Evolutionary conservation across 2,888 invertebrate species (phyloP).

Genomic region (Helobdella robusta): DNA sequence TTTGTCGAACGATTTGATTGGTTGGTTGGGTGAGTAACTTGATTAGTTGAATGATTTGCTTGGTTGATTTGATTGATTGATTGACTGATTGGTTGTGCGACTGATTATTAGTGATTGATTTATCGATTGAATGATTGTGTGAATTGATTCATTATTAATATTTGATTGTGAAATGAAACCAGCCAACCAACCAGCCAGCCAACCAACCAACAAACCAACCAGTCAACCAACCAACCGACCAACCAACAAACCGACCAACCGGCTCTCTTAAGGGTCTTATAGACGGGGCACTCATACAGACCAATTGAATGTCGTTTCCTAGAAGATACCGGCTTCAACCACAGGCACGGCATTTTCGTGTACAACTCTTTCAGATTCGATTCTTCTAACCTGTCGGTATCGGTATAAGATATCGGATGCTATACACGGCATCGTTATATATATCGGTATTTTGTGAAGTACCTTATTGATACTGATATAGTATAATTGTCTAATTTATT

Average conservation of each 20-base stretch:
- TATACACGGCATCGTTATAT: too few relatives aligned
- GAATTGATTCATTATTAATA: background rate
- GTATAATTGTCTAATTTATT: too few relatives aligned
- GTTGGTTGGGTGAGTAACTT: too few relatives aligned
- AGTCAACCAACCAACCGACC: slow-evolving; percentile 36
- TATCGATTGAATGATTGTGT: background rate
- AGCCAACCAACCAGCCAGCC: background rate
- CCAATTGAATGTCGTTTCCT: slow-evolving; percentile 53
- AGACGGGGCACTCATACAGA: slow-evolving; percentile 58
- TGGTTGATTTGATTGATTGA: too few relatives aligned
- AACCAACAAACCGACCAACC: slow-evolving; percentile 37
- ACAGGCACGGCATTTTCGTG: slow-evolving; percentile 62
- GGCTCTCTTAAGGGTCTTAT: slow-evolving; percentile 59
- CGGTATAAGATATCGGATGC: too few relatives aligned
- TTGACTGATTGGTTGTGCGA: too few relatives aligned
- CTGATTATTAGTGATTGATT: background rate
- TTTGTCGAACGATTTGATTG: too few relatives aligned
- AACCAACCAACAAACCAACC: slow-evolving; percentile 47
- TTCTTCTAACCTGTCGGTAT: slow-evolving; percentile 44
- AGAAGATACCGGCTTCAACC: slow-evolving; percentile 61
- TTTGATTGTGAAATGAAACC: too few relatives aligned
- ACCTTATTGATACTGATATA: too few relatives aligned
- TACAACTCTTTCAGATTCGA: slow-evolving; percentile 49
- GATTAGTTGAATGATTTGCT: too few relatives aligned
- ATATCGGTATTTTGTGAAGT: too few relatives aligned